Conservation (phyloP, 2,113 vertebrate genomes). For the Muntiacus reevesi region DNA sequence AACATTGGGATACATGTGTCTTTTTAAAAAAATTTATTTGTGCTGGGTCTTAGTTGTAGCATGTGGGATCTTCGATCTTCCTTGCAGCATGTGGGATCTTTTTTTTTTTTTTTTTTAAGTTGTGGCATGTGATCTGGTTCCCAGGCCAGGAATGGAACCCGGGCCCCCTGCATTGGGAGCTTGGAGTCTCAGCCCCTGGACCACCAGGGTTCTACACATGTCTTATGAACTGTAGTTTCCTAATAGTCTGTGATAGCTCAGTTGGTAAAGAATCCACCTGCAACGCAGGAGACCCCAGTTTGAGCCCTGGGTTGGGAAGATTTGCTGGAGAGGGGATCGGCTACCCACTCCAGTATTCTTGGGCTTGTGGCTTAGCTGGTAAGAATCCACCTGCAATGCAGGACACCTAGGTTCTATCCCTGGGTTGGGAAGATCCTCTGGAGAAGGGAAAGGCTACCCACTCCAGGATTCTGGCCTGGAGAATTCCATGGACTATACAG, state of each 20-base stretch:
- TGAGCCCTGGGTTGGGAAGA: not conserved
- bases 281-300: fast-evolving
- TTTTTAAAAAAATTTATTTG: not conserved
- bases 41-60: not conserved
- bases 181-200: not conserved
- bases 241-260: not conserved
- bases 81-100: not conserved
- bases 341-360: not conserved
- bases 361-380: not conserved
- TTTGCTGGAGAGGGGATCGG: not conserved
- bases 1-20: not conserved
- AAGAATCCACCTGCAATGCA: not conserved
- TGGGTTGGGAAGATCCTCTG: not conserved
- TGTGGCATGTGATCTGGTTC: not conserved
- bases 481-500: not conserved
- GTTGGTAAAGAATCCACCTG: fast-evolving
- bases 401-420: not conserved
- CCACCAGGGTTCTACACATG: not conserved
- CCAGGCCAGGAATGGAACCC: not conserved
- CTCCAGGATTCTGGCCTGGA: not conserved
- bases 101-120: not conserved
- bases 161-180: not conserved
- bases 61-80: not conserved
- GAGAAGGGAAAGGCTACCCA: not conserved
- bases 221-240: not conserved